Base-by-base conservation (phyloP, 2,888 invertebrate genomes). In the Rapana venosa region DNA sequence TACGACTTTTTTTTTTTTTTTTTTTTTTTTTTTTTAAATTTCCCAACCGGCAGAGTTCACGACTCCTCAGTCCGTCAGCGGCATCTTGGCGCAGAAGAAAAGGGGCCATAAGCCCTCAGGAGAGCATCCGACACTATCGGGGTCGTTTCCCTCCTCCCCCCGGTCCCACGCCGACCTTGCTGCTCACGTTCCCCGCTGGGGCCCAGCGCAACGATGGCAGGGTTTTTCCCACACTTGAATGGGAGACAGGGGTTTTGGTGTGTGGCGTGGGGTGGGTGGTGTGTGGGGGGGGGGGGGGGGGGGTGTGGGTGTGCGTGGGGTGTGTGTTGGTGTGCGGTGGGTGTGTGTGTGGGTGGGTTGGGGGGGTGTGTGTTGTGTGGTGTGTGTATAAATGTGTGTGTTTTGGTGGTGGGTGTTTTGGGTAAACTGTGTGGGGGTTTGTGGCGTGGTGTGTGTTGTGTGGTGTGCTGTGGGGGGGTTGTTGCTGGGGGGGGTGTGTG, bases 21-120 rank as follows among this genome's bases (percentile, higher is more conserved):
- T n/a, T n/a, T n/a, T n/a, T n/a, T n/a, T n/a, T n/a, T n/a, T n/a
- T n/a, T n/a, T n/a, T n/a, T n/a, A n/a, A n/a, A n/a, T n/a, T n/a
- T n/a, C n/a, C n/a, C n/a, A n/a, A n/a, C n/a, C n/a, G 91, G 70
- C 94, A 95, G 95, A 94, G 92, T 94, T 92, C 93, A 93, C 47
- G 94, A 95, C 47, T 95, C 88, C 91, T 95, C 84, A 90, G 92
- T 58, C 92, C 81, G 92, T 95, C 32, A 92, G 93, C 87, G 92
- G 93, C 47, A 93, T 95, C 20, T 90, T 95, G 36, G 91, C 92
- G 30, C 94, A 94, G 92, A 95, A 95, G 91, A 92, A 95, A 93
- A n/a, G 83, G 93, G 13, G 94, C 94, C 61, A 94, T 95, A 47
- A 93, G 84, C 91, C 91, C 95, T 26, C 94, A 94, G 87, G 93